Conservation (phyloP, 2,113 vertebrate genomes). For the Sinocyclocheilus anophthalmus region DNA sequence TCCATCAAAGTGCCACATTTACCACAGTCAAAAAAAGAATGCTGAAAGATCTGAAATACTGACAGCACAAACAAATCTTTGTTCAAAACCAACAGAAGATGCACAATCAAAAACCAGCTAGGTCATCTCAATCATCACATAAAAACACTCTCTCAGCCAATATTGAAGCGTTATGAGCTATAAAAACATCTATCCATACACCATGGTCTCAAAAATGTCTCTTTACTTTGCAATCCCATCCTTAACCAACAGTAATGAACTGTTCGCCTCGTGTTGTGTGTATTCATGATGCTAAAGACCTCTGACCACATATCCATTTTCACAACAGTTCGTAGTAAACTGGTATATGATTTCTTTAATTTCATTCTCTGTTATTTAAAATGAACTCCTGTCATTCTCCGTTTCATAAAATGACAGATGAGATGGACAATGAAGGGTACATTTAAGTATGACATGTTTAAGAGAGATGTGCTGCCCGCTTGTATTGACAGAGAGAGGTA, state of each 20-base stretch:
- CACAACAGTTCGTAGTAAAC: background rate
- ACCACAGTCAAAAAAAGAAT: background rate
- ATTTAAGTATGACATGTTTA: constrained; percentile 3
- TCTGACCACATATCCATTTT: background rate
- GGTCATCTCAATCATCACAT: too few relatives aligned
- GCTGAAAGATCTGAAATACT: background rate
- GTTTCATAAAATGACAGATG: background rate
- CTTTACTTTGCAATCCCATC: constrained; percentile 46
- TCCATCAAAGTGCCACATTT: background rate
- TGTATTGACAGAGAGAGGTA: constrained; percentile 64
- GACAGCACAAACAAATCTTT: background rate
- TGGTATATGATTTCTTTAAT: background rate
- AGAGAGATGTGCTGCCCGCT: background rate
- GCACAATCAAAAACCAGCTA: background rate
- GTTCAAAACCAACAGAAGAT: background rate
- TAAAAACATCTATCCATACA: constrained; percentile 26
- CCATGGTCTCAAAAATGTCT: constrained; percentile 54
- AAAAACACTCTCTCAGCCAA: constrained; percentile 52
- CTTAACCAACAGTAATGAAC: constrained; percentile 28
- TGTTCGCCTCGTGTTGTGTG: constrained; percentile 54
- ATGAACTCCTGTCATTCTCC: background rate
- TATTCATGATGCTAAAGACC: constrained; percentile 64
- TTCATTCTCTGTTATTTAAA: background rate
- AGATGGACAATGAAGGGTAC: background rate
- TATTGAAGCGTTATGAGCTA: constrained; percentile 5